Percentiles rank a stretch among this genome's conserved stretches.
Conservation (phyloP, 2,113 vertebrate genomes). For the Protomyctophum bolini region DNA sequence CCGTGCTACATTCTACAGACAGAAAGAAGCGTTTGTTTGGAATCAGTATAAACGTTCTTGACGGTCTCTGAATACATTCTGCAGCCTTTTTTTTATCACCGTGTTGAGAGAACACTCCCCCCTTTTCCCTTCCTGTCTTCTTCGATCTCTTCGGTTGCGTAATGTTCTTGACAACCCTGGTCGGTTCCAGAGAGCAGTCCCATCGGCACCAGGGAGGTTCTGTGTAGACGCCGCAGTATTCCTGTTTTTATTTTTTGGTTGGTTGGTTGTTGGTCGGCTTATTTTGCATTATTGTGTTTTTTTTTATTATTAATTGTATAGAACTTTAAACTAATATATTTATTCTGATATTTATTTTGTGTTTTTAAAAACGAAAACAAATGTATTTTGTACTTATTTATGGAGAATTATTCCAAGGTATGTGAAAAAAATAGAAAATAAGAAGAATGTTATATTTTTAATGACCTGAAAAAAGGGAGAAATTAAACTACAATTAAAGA, state of each 20-base stretch:
- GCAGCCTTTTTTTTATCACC: conserved; percentile 27
- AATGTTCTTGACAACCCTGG: conserved; percentile 58
- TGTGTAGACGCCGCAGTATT: conserved; percentile 78
- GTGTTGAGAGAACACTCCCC: conserved; percentile 51
- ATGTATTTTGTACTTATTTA: conserved; percentile 86
- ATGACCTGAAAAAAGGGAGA: conserved; percentile 68
- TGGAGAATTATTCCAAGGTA: conserved; percentile 67
- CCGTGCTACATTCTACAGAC: conserved; percentile 5
- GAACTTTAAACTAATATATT: conserved; percentile 82
- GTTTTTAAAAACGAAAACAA: conserved; percentile 64
- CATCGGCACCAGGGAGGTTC: conserved; percentile 74
- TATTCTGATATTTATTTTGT: conserved; percentile 84
- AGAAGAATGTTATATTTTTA: conserved; percentile 77
- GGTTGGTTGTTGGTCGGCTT: conserved; percentile 67
- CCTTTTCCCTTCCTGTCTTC: conserved; percentile 35
- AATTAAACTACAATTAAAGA: conserved; percentile 67
- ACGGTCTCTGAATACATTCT: conserved; percentile 37
- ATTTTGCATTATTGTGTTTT: conserved; percentile 64
- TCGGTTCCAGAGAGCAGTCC: conserved; percentile 17
- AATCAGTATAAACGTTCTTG: conserved; percentile 13
- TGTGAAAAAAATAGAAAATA: conserved; percentile 58
- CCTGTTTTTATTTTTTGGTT: conserved; percentile 55
- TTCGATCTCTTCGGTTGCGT: conserved; percentile 9
- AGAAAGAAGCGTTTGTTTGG: neutral
- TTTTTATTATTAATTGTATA: conserved; percentile 58